Evolutionary conservation across 2,797 vertebrate genomes (phyloP), one percentile per base, ranked within the genome.

Genomic region (Crenuchus spilurus): DNA sequence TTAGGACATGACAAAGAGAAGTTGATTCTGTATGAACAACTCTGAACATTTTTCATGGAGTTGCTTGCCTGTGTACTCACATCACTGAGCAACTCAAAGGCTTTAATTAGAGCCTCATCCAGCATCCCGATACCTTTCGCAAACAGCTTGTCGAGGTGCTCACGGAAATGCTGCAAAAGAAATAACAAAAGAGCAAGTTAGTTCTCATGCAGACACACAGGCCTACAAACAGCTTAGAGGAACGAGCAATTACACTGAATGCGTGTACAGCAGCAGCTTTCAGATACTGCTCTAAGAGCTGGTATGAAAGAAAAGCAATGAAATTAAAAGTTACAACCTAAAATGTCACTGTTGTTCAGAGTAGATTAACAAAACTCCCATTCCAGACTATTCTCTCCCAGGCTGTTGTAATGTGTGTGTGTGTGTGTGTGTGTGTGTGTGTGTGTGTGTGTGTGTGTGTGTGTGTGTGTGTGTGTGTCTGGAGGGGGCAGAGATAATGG

Each of bases 51-150:
- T 22, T 30, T 20, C 33, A 1, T 71, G 35, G 49, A 48, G 54
- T 13, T 41, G 60, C 13, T 57, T 67, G 24, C 41, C 22, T 13
- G 49, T 52, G 35, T 63, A 91, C 95, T 95, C 92, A 99, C 98
- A 20, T 97, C 94, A 68, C 81, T 92, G 74, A 99, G 96, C 82
- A 98, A 94, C 81, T 90, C 94, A 90, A 99, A 99, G 75, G 97
- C 98, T 85, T 99, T 97, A 2, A 94, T 96, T 84, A 99, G 92
- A 83, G 95, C 96, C n/a, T 95, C 79, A 74, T 98, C 96, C 88
- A 99, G 88, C 97, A 99, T 98, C 54, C 97, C 98, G 2, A 98
- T 99, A 80, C 96, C 97, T 89, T 98, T 95, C 74, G 96, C 96
- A 84, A 94, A 95, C 81, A 99, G 94, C 85, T 97, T 98, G 82